Percentiles rank a stretch among this genome's conserved stretches.
Evolutionary conservation across 2,888 invertebrate genomes (phyloP).

Genomic region (Agrypnus murinus): DNA sequence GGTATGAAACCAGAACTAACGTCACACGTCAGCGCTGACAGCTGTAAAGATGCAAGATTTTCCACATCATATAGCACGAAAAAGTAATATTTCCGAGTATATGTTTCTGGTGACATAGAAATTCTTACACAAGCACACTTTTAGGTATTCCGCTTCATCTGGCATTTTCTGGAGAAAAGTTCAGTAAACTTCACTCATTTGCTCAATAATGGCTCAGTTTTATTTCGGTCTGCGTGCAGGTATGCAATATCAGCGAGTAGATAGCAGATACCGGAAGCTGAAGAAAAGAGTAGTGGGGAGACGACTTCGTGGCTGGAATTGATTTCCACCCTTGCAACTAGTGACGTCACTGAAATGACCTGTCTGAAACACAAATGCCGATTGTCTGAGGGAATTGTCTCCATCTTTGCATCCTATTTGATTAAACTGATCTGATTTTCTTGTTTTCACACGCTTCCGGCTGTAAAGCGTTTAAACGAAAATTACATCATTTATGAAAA

Average conservation of each 20-base stretch:
- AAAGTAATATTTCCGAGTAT: constrained; percentile 42
- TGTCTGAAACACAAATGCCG: constrained; percentile 44
- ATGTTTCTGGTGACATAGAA: constrained; percentile 28
- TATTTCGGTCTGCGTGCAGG: constrained; percentile 39
- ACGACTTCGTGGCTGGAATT: constrained; percentile 39
- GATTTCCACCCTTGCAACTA: constrained; percentile 47
- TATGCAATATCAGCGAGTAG: constrained; percentile 39
- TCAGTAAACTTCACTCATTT: constrained; percentile 37
- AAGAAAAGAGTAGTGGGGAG: constrained; percentile 33
- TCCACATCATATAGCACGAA: constrained; percentile 35
- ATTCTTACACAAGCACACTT: constrained; percentile 26
- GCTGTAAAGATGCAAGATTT: constrained; percentile 35
- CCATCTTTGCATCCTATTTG: constrained; percentile 38
- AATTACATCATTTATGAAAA: constrained; percentile 4
- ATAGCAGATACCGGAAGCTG: constrained; percentile 32
- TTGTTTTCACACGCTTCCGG: constrained; percentile 24
- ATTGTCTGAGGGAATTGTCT: constrained; percentile 44
- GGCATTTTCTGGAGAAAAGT: constrained; percentile 20
- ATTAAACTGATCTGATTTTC: constrained; percentile 43
- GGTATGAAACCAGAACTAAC: constrained; percentile 6
- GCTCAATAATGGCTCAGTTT: constrained; percentile 42
- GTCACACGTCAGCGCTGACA: constrained; percentile 32
- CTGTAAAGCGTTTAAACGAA: constrained; percentile 29
- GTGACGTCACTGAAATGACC: constrained; percentile 44
- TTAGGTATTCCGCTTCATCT: constrained; percentile 27